Conservation (phyloP, 2,113 vertebrate species). For the Colaptes auratus region DNA sequence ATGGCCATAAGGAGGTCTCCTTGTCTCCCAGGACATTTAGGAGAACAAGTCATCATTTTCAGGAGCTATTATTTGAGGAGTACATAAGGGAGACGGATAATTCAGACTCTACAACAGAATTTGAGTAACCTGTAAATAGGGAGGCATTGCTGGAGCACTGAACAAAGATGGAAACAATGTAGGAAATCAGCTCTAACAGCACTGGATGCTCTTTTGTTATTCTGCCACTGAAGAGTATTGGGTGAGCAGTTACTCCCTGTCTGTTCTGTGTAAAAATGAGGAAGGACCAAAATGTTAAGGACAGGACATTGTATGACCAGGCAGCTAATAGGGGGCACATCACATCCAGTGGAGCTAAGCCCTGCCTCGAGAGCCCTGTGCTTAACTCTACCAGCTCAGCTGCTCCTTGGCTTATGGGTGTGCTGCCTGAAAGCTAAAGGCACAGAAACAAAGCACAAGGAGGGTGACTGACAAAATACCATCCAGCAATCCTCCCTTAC, state of each 20-base stretch:
- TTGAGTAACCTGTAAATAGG: background rate
- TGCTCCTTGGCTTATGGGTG: background rate
- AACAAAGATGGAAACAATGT: background rate
- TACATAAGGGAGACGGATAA: background rate
- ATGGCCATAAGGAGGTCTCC: background rate
- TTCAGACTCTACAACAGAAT: background rate
- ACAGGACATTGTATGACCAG: background rate
- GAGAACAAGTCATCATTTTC: background rate
- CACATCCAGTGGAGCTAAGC: background rate
- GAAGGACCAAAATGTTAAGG: accelerated
- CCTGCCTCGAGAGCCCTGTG: background rate
- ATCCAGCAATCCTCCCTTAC: accelerated
- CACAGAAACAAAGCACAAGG: background rate
- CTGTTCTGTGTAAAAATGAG: background rate
- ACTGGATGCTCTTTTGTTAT: background rate
- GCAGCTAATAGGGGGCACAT: background rate
- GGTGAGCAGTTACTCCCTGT: background rate
- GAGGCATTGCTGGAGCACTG: background rate
- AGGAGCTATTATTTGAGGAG: background rate
- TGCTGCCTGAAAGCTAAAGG: background rate
- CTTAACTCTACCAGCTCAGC: background rate
- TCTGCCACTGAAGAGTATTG: background rate
- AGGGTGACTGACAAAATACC: accelerated
- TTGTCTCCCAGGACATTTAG: background rate
- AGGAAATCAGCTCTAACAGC: background rate